phyloP scores from a whole-genome alignment of 2,888 invertebrate species.

The Brachyptera risi region DNA sequence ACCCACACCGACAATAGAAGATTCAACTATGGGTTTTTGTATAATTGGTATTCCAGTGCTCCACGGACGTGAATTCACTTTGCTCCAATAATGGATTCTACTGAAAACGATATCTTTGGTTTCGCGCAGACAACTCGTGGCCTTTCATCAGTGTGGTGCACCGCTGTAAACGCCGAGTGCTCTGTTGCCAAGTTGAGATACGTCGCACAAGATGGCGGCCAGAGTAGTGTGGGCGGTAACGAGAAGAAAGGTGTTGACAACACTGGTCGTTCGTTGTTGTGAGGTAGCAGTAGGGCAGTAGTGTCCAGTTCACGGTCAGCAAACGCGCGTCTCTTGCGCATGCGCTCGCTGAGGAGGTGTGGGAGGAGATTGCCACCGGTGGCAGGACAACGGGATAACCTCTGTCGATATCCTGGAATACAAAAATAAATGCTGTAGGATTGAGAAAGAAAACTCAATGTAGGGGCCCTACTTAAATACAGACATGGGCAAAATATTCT shows the following conservation, averaged over 20 bases:
- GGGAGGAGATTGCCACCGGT: slow-evolving; percentile 35
- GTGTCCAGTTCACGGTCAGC: slow-evolving; percentile 49
- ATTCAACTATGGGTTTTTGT: too few species aligned
- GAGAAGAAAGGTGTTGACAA: slow-evolving; percentile 18
- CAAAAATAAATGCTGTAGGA: background rate
- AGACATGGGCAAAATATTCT: too few species aligned
- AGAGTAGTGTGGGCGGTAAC: slow-evolving; percentile 18
- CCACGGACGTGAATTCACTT: too few species aligned
- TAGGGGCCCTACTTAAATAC: too few species aligned
- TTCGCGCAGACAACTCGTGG: slow-evolving; percentile 14
- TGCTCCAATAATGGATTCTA: slow-evolving; percentile 67
- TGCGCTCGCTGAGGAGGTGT: slow-evolving; percentile 49
- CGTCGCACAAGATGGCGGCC: slow-evolving; percentile 38
- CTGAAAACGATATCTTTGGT: slow-evolving; percentile 56
- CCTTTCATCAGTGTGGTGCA: background rate
- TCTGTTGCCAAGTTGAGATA: slow-evolving; percentile 33
- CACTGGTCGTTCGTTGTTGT: slow-evolving; percentile 2
- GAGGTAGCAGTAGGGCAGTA: slow-evolving; percentile 33
- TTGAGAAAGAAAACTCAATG: background rate
- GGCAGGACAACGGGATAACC: slow-evolving; percentile 33
- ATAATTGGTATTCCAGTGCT: too few species aligned
- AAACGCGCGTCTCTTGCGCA: slow-evolving; percentile 52
- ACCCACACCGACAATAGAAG: too few species aligned
- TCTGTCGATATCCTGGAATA: slow-evolving; percentile 39
- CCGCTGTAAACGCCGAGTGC: slow-evolving; percentile 31